Evolutionary conservation across 2,888 invertebrate genomes (phyloP).

Genomic region (Drosophila algonquin): DNA sequence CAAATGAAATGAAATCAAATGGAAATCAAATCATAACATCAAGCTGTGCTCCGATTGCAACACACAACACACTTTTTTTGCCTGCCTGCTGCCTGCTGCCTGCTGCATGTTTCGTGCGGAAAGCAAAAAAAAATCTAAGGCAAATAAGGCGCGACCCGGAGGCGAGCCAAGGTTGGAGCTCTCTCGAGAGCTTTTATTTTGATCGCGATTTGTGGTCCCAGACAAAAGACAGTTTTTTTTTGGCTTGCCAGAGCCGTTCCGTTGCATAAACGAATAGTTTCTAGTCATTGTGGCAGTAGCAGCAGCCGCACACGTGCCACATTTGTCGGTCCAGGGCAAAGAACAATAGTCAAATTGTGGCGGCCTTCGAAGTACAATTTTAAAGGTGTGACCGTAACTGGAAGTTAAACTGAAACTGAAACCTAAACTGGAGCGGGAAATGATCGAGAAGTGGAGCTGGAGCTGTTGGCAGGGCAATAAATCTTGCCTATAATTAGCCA

Average conservation of each 20-base stretch:
- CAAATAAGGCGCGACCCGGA: conserved; percentile 61
- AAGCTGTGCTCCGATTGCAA: conserved; percentile 44
- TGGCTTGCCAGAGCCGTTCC: conserved; percentile 30
- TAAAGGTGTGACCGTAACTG: conserved; percentile 62
- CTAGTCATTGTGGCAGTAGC: conserved; percentile 24
- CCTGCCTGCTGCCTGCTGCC: no score
- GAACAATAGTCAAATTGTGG: conserved; percentile 33
- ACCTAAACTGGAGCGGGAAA: conserved; percentile 38
- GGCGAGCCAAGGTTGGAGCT: conserved; percentile 61
- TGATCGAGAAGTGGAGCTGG: neutral
- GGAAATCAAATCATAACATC: conserved; percentile 65
- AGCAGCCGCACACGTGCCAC: conserved; percentile 64
- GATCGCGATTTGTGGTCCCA: conserved; percentile 53
- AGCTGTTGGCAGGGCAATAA: neutral
- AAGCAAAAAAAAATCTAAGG: conserved; percentile 58
- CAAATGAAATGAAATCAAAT: conserved; percentile 38
- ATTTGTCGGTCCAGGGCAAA: conserved; percentile 28
- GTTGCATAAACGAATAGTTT: conserved; percentile 37
- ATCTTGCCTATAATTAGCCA: conserved; percentile 55
- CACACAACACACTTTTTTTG: conserved; percentile 26
- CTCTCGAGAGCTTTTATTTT: conserved; percentile 23
- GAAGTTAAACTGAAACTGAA: neutral
- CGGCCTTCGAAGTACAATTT: conserved; percentile 49
- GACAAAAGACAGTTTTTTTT: conserved; percentile 55
- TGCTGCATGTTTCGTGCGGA: conserved; percentile 63